phyloP scores from a whole-genome alignment of 2,797 vertebrate species.

The Otolemur crassicaudatus region DNA sequence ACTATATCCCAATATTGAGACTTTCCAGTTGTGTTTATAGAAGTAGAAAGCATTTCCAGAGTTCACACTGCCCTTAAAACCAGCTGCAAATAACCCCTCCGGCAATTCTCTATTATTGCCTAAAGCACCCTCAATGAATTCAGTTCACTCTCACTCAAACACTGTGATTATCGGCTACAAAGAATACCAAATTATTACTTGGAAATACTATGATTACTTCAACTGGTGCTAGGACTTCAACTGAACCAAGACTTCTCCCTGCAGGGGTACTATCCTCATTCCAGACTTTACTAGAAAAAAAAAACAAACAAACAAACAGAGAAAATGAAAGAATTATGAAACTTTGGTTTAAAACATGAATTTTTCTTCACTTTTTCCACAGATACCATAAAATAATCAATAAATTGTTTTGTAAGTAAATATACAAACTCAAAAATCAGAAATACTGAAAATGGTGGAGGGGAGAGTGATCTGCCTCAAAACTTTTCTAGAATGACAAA shows the following conservation, averaged over 20 bases:
- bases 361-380: neutral
- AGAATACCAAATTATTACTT: constrained; percentile 44
- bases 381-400: neutral
- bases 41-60: constrained; percentile 34
- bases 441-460: neutral
- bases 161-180: constrained; percentile 50
- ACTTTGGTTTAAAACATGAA: neutral
- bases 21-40: neutral
- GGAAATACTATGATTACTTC: constrained; percentile 50
- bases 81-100: constrained; percentile 46
- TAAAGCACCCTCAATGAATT: constrained; percentile 13
- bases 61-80: constrained; percentile 54
- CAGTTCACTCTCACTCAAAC: neutral
- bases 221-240: neutral
- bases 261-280: neutral
- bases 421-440: neutral
- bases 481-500: neutral
- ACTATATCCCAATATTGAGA: neutral
- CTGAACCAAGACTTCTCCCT: neutral
- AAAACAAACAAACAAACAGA: neutral
- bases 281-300: neutral
- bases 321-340: neutral
- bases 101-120: neutral
- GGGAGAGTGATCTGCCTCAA: neutral
- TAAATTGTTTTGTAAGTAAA: neutral